phyloP scores from a whole-genome alignment of 2,797 vertebrate genomes.

The Anguilla marmorata region DNA sequence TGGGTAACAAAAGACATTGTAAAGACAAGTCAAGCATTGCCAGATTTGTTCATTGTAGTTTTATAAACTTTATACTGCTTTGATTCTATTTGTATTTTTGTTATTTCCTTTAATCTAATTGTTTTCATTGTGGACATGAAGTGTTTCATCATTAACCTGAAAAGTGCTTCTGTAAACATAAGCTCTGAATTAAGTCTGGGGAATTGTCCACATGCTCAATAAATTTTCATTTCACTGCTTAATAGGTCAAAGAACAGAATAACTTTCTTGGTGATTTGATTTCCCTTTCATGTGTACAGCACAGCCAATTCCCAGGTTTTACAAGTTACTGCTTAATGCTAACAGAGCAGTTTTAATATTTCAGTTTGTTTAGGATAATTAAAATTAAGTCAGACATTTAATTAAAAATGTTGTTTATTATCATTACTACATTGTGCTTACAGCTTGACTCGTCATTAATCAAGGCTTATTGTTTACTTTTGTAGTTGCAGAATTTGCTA shows the following conservation, averaged over 20 bases:
- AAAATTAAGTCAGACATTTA: not conserved
- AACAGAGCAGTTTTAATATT: not conserved
- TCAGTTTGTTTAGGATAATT: not conserved
- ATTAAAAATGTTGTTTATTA: constrained; percentile 1
- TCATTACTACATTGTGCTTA: not conserved
- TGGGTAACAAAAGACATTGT: not conserved
- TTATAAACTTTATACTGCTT: constrained; percentile 1
- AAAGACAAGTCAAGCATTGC: not conserved
- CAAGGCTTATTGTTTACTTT: not conserved
- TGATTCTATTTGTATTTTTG: not conserved
- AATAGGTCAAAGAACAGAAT: constrained; percentile 11
- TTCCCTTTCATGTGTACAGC: not conserved
- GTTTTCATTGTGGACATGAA: constrained; percentile 6
- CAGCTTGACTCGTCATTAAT: constrained; percentile 1
- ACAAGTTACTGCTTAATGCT: not conserved
- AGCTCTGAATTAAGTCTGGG: not conserved
- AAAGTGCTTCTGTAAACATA: constrained; percentile 8
- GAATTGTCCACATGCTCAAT: constrained; percentile 10
- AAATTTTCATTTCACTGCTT: not conserved
- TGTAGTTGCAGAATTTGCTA: not conserved
- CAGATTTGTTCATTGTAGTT: not conserved
- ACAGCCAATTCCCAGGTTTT: not conserved
- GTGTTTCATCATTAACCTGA: not conserved
- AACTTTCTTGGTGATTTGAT: not conserved
- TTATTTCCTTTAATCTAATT: not conserved